Percentiles rank a stretch among this genome's conserved stretches.
These are phyloP conservation scores for Xenopus borealis DNA, from an alignment of 2,113 vertebrate genomes.

Conservation along the genomic window DNA sequence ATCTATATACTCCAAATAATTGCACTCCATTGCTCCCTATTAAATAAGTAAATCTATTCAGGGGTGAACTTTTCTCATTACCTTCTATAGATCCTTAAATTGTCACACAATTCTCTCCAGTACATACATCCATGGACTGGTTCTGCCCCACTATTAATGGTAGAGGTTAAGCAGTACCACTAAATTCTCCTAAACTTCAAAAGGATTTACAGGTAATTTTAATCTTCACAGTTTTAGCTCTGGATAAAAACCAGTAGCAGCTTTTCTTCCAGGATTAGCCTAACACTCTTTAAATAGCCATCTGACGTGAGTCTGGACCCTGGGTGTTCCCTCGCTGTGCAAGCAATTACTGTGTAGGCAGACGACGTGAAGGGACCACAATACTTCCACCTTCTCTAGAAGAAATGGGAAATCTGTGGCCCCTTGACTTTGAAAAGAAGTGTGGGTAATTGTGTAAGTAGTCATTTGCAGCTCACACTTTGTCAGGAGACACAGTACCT, in stretches of 20 bases:
- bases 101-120: no score
- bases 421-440: conserved; percentile 32
- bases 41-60: no score
- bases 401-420: conserved; percentile 54
- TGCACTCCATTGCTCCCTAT: no score
- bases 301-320: conserved; percentile 36
- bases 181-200: conserved; percentile 46
- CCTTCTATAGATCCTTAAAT: no score
- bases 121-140: no score
- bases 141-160: neutral
- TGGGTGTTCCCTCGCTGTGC: conserved; percentile 32
- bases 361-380: conserved; percentile 16
- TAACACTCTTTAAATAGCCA: conserved; percentile 38
- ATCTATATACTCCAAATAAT: no score
- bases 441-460: conserved; percentile 50
- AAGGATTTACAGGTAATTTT: conserved; percentile 47
- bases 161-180: conserved; percentile 34
- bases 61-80: no score
- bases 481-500: no score
- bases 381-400: conserved; percentile 45
- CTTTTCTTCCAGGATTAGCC: conserved; percentile 51
- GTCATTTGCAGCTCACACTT: no score
- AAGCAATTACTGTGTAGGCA: conserved; percentile 38
- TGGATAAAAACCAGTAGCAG: conserved; percentile 51
- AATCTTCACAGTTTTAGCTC: conserved; percentile 47